phyloP scores from a whole-genome alignment of 2,888 invertebrate genomes.

The Orthosia gracilis region DNA sequence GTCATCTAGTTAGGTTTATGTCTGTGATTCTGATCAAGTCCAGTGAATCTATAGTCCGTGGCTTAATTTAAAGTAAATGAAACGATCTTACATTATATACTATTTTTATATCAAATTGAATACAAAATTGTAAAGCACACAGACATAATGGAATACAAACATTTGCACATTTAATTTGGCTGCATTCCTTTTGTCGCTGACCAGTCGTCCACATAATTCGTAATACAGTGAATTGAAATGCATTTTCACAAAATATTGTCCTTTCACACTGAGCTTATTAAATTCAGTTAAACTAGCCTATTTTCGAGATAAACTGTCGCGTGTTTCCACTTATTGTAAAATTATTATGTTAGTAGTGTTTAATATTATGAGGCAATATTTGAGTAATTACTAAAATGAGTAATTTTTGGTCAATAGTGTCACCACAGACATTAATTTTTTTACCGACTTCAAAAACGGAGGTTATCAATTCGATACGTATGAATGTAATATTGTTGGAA shows the following conservation, averaged over 20 bases:
- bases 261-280: constrained; percentile 35
- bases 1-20: no score
- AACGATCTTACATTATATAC: no score
- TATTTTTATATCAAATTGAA: background rate
- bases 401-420: background rate
- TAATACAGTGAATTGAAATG: constrained; percentile 42
- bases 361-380: constrained; percentile 4
- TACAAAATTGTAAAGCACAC: background rate
- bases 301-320: constrained; percentile 23
- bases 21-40: no score
- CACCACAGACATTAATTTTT: background rate
- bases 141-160: constrained; percentile 12
- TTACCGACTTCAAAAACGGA: no score
- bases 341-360: constrained; percentile 31
- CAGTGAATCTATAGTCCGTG: background rate
- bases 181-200: constrained; percentile 28
- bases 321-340: constrained; percentile 24
- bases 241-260: constrained; percentile 61
- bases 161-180: constrained; percentile 34
- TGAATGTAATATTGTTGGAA: no score
- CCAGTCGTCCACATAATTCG: constrained; percentile 33
- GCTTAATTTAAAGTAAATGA: no score
- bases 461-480: no score
- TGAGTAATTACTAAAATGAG: background rate
- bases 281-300: constrained; percentile 33